These are phyloP conservation scores for Crotalus horridus DNA, from an alignment of 2,113 vertebrate species.

Conservation along the genomic window DNA sequence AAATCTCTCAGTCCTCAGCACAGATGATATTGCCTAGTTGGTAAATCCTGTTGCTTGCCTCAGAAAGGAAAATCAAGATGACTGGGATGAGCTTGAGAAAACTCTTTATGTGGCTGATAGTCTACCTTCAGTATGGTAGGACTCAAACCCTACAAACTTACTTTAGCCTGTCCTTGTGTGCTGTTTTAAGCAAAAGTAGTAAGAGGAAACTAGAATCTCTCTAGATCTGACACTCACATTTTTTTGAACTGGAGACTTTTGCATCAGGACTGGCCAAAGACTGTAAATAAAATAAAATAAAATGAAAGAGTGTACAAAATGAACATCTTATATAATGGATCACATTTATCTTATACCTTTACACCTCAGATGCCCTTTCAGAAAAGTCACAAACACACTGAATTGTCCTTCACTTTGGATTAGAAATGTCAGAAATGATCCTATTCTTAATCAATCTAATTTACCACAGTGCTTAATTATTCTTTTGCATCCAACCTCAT, in stretches of 20 bases:
- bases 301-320: conserved; percentile 22
- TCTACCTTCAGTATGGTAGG: neutral
- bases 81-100: neutral
- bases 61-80: neutral
- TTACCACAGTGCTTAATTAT: conserved; percentile 46
- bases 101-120: neutral
- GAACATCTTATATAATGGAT: conserved; percentile 23
- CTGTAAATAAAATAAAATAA: conserved; percentile 10
- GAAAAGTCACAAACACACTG: conserved; percentile 41
- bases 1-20: neutral
- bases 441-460: conserved; percentile 58
- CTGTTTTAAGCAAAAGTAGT: neutral
- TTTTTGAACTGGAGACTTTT: conserved; percentile 28
- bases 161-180: neutral
- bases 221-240: neutral
- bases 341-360: conserved; percentile 42
- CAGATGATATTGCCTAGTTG: neutral
- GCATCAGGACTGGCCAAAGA: neutral
- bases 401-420: conserved; percentile 50
- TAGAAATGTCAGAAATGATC: conserved; percentile 59
- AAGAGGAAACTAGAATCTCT: conserved; percentile 7
- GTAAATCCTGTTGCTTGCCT: neutral
- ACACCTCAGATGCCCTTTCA: conserved; percentile 40
- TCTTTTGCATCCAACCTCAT: conserved; percentile 41
- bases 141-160: neutral